Percentiles rank a stretch among this genome's conserved stretches.
Evolutionary conservation across 2,113 vertebrate genomes (phyloP).

Genomic region (Callorhinus ursinus): DNA sequence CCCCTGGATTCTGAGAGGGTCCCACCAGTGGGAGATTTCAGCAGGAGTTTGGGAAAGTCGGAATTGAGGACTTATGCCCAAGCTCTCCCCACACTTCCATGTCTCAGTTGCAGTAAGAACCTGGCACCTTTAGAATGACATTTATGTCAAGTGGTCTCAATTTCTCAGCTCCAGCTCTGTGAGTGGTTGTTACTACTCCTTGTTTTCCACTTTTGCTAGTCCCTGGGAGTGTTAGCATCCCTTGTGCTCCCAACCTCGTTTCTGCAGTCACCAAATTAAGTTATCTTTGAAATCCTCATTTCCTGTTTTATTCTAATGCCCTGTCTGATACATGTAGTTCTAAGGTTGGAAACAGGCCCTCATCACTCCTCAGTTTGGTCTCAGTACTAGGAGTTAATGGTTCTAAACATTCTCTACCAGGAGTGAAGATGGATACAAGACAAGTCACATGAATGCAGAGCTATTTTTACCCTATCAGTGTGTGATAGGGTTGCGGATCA

Average conservation of each 20-base stretch:
- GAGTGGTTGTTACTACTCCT: not conserved
- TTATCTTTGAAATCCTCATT: not conserved
- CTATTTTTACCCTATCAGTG: not conserved
- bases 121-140: not conserved
- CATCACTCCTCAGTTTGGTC: not conserved
- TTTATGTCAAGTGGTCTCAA: not conserved
- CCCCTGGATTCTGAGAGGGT: not conserved
- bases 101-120: not conserved
- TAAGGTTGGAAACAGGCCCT: not conserved
- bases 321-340: not conserved
- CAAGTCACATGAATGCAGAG: not conserved
- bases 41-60: not conserved
- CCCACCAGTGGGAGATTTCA: not conserved
- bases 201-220: not conserved
- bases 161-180: not conserved
- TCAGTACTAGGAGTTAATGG: not conserved
- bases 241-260: not conserved
- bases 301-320: not conserved
- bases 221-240: not conserved
- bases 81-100: not conserved
- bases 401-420: not conserved
- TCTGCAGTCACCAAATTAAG: not conserved
- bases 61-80: not conserved
- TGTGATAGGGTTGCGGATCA: not conserved
- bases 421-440: not conserved